phyloP scores from a whole-genome alignment of 2,888 invertebrate genomes.

The Teleogryllus oceanicus region DNA sequence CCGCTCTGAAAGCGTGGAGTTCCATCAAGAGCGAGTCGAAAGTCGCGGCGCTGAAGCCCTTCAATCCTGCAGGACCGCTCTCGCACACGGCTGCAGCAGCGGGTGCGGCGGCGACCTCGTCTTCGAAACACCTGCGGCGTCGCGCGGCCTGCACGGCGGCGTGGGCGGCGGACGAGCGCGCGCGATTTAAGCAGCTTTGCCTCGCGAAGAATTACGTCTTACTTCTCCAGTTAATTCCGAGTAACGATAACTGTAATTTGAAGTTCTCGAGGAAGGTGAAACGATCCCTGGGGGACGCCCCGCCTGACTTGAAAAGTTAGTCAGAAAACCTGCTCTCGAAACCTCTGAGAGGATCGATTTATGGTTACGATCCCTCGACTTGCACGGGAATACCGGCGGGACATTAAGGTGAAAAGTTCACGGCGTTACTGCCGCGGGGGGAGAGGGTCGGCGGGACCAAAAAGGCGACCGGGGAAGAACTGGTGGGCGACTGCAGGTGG shows the following conservation, averaged over 20 bases:
- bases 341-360: background rate
- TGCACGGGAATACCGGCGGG: too few relatives aligned
- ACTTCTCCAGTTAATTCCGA: background rate
- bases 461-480: too few relatives aligned
- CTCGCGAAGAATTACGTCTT: background rate
- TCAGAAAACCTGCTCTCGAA: too few relatives aligned
- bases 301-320: background rate
- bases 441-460: too few relatives aligned
- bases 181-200: background rate
- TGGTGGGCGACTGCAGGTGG: too few relatives aligned
- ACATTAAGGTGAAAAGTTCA: too few relatives aligned
- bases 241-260: constrained; percentile 1
- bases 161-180: background rate
- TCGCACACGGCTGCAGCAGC: too few relatives aligned
- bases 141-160: background rate
- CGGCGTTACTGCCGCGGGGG: too few relatives aligned
- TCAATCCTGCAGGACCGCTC: too few relatives aligned
- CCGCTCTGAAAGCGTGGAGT: too few relatives aligned
- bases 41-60: too few relatives aligned
- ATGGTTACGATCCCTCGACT: background rate
- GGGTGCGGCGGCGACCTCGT: background rate
- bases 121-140: background rate
- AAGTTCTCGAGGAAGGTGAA: background rate
- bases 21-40: too few relatives aligned
- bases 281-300: background rate